Base-by-base conservation (phyloP, 2,888 invertebrate species). In the Orchestes rusci region DNA sequence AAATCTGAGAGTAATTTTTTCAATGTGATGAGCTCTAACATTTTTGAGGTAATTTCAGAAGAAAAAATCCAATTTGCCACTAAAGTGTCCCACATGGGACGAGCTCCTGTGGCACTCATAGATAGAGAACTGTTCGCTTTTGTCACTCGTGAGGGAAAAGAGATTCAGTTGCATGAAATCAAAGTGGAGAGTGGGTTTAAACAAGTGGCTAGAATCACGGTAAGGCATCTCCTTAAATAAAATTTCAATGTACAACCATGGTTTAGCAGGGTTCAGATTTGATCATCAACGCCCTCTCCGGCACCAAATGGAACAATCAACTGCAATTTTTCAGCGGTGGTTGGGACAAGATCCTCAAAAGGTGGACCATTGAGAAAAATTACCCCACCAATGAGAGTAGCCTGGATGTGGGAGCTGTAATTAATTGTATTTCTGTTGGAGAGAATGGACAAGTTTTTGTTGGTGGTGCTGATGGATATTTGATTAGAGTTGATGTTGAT, bases 381-480 rank as follows among this genome's bases (percentile, higher is more conserved):
- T 16, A 23, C 27, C 43, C 50, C 4, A 37, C 30, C 10, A 38
- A 38, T 13, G 46, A 33, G 16, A 39, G 16, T 5, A 43, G 35
- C 12, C 3, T 31, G 3, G 53, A 58, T 31, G 52, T 60, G 1
- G 62, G 57, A 23, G 52, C 63, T 27, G 58, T 61, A 8, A 52
- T 65, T 2, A 63, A 59, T 38, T 48, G 56, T 3, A 52, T 64
- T n/a, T 39, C 54, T 1, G 35, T 51, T 7, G 63, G 62, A 2
- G 59, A 56, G 12, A 51, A 54, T 17, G 55, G 54, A 12, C 44
- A 54, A 30, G 34, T 71, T 8, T 79, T 74, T 69, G 73, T 73
- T 1, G 77, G 71, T 1, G 75, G 76, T 3, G 72, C 74, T 66
- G 75, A 76, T 50, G 77, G 77, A n/a, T 62, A 60, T 43, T 62